phyloP scores from a whole-genome alignment of 2,113 vertebrate genomes.

The Sebastes fasciatus region DNA sequence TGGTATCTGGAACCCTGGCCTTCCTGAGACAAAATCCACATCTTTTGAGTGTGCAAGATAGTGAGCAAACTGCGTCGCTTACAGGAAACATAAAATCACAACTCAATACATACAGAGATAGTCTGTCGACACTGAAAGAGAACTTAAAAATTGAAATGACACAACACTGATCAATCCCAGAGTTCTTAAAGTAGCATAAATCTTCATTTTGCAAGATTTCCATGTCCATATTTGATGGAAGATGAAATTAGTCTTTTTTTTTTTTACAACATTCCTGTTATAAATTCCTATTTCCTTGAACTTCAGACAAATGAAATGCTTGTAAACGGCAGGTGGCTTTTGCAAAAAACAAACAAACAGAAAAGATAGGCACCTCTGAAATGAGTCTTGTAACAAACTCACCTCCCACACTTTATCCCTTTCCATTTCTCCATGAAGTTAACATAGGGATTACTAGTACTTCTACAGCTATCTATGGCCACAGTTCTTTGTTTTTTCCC shows the following conservation, averaged over 20 bases:
- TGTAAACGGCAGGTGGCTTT: constrained; percentile 84
- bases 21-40: constrained; percentile 98
- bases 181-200: constrained; percentile 93
- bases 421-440: constrained; percentile 73
- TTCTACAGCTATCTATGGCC: constrained; percentile 89
- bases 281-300: constrained; percentile 83
- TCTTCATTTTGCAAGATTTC: constrained; percentile 93
- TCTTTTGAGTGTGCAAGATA: constrained; percentile 92
- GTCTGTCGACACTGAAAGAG: constrained; percentile 79
- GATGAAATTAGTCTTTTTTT: constrained; percentile 86
- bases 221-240: constrained; percentile 86
- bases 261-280: constrained; percentile 76
- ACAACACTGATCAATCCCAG: constrained; percentile 97
- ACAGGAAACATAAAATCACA: constrained; percentile 74
- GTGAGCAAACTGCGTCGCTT: constrained; percentile 86
- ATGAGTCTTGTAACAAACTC: constrained; percentile 91
- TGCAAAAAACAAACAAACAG: constrained; percentile 79
- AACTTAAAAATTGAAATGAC: constrained; percentile 84
- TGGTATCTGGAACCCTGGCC: constrained; percentile 95
- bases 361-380: constrained; percentile 93
- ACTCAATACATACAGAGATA: constrained; percentile 77
- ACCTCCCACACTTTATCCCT: constrained; percentile 86
- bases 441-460: constrained; percentile 76
- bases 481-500: constrained; percentile 84
- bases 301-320: constrained; percentile 82